Percentiles rank a stretch among this genome's conserved stretches.
Evolutionary conservation across 2,888 invertebrate species (phyloP).

Genomic region (Eupelmus urozonus): DNA sequence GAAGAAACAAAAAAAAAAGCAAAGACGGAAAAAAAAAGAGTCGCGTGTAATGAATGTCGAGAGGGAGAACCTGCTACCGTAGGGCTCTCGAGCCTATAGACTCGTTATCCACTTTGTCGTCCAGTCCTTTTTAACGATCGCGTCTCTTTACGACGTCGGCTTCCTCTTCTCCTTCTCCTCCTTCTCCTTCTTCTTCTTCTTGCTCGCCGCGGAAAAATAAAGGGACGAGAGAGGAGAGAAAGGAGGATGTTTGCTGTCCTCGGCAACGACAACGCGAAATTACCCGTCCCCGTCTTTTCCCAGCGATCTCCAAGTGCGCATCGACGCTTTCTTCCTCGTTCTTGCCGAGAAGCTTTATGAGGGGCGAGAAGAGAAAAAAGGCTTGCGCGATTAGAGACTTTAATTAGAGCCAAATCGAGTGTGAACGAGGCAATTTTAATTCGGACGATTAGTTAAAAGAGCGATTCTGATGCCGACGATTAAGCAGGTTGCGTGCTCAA

Average conservation of each 20-base stretch:
- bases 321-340: background rate
- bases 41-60: background rate
- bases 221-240: background rate
- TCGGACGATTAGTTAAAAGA: too few species aligned
- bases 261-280: constrained; percentile 1
- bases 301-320: background rate
- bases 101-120: constrained; percentile 46
- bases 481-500: too few species aligned
- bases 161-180: constrained; percentile 2
- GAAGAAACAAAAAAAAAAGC: too few species aligned
- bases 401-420: too few species aligned
- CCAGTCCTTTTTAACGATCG: constrained; percentile 30
- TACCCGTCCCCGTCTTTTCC: background rate
- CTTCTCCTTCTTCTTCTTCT: constrained; percentile 23
- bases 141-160: background rate
- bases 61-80: background rate
- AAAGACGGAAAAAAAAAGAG: background rate
- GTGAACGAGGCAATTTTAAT: background rate
- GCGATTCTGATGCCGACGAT: background rate
- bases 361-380: too few species aligned
- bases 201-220: background rate
- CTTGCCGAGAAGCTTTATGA: too few species aligned
- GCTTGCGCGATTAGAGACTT: too few species aligned
- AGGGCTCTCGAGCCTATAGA: background rate
- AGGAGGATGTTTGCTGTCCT: constrained; percentile 4